These are phyloP conservation scores for Phocoena sinus DNA, from an alignment of 2,113 vertebrate species.

Conservation along the genomic window DNA sequence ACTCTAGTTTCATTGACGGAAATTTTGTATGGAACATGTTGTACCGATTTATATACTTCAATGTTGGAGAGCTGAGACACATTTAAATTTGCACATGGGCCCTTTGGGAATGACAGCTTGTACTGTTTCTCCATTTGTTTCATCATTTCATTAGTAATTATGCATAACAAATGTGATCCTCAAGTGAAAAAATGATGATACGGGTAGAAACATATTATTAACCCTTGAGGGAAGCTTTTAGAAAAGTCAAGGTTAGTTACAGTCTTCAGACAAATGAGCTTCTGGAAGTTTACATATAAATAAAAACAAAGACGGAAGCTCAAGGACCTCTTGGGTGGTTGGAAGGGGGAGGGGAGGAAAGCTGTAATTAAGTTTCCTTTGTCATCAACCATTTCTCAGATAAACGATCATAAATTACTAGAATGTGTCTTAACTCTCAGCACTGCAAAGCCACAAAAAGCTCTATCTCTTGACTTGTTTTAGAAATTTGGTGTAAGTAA, in stretches of 20 bases:
- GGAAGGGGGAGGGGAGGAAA: constrained; percentile 4
- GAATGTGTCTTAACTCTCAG: constrained; percentile 44
- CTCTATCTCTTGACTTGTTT: not conserved
- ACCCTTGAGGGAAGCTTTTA: constrained; percentile 77
- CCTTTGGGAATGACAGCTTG: not conserved
- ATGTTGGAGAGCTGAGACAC: not conserved
- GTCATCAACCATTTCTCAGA: constrained; percentile 68
- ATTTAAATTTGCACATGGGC: not conserved
- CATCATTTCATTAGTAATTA: constrained; percentile 34
- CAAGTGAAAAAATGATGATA: constrained; percentile 68
- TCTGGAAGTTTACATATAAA: constrained; percentile 72
- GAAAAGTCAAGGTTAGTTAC: constrained; percentile 72
- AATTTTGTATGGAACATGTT: not conserved
- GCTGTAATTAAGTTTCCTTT: constrained; percentile 75
- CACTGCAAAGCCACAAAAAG: constrained; percentile 22
- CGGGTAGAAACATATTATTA: constrained; percentile 74
- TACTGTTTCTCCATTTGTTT: not conserved
- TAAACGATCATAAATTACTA: constrained; percentile 70
- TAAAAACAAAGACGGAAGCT: constrained; percentile 69
- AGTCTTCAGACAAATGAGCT: constrained; percentile 71
- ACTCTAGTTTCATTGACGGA: not conserved
- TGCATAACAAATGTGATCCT: constrained; percentile 20
- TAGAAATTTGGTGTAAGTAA: constrained; percentile 37
- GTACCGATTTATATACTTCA: not conserved
- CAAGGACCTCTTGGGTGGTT: constrained; percentile 51